Evolutionary conservation across 2,113 vertebrate species (phyloP).

Genomic region (Sisor rabdophorus): DNA sequence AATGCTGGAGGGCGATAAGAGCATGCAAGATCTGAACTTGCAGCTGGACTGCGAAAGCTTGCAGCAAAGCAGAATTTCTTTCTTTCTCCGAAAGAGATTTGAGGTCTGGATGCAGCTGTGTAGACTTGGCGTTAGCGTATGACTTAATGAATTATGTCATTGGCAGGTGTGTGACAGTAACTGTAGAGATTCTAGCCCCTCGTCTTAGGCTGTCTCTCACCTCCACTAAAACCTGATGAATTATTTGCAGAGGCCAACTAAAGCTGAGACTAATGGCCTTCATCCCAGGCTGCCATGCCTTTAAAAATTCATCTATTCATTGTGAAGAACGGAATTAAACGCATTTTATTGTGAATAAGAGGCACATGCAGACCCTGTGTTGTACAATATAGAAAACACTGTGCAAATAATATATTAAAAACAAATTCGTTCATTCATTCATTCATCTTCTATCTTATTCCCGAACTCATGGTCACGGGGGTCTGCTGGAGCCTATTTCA

Average conservation of each 20-base stretch:
- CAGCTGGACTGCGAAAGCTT: background rate
- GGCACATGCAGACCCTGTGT: background rate
- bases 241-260: conserved; percentile 20
- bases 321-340: background rate
- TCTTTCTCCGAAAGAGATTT: conserved; percentile 13
- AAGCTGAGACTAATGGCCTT: background rate
- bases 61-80: background rate
- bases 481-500: too few relatives aligned
- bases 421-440: too few relatives aligned
- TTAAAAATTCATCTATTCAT: too few relatives aligned
- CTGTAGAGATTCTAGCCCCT: conserved; percentile 44
- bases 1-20: background rate
- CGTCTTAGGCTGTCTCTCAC: conserved; percentile 35
- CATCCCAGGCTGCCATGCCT: background rate
- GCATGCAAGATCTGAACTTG: background rate
- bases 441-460: too few relatives aligned
- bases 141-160: conserved; percentile 57
- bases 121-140: conserved; percentile 27
- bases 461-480: too few relatives aligned
- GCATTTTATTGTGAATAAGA: background rate
- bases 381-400: background rate
- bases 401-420: too few relatives aligned
- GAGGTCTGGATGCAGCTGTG: conserved; percentile 61
- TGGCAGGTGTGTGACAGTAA: conserved; percentile 53
- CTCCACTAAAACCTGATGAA: conserved; percentile 31